Conservation (phyloP, 2,113 vertebrate genomes). For the Oreochromis spilurus region DNA sequence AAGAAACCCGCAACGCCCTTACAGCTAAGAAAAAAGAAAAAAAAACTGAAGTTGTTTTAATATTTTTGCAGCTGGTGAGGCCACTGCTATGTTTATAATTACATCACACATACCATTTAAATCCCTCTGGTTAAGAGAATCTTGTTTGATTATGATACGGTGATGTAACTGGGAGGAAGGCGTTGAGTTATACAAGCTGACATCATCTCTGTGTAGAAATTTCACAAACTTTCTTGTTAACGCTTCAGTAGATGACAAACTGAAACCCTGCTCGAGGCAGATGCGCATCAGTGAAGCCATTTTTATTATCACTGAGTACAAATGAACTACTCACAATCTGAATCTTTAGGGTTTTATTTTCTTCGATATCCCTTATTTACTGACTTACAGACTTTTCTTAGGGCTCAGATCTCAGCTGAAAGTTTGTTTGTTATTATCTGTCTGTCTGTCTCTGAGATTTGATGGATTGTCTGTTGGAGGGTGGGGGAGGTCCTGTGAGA, state of each 20-base stretch:
- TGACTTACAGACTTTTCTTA: neutral
- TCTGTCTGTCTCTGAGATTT: neutral
- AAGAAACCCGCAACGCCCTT: neutral
- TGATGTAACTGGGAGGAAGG: constrained; percentile 18
- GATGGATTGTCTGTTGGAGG: neutral
- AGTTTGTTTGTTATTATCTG: neutral
- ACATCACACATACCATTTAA: constrained; percentile 9
- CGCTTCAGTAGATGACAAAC: neutral
- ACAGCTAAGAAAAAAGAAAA: neutral
- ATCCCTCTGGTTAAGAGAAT: neutral
- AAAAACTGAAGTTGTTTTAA: neutral
- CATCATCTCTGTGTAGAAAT: neutral
- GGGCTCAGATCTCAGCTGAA: neutral
- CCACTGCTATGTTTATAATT: neutral
- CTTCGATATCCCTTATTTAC: neutral
- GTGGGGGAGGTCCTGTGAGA: neutral
- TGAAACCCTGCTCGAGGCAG: neutral
- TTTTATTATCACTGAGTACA: neutral
- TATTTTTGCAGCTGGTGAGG: constrained; percentile 10
- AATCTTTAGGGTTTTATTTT: neutral
- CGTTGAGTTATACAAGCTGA: constrained; percentile 1
- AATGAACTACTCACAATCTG: neutral
- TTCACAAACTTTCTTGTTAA: neutral
- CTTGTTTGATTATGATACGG: neutral
- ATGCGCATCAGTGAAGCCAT: neutral